Evolutionary conservation across 2,797 vertebrate species (phyloP).

Genomic region (Trematomus bernacchii): DNA sequence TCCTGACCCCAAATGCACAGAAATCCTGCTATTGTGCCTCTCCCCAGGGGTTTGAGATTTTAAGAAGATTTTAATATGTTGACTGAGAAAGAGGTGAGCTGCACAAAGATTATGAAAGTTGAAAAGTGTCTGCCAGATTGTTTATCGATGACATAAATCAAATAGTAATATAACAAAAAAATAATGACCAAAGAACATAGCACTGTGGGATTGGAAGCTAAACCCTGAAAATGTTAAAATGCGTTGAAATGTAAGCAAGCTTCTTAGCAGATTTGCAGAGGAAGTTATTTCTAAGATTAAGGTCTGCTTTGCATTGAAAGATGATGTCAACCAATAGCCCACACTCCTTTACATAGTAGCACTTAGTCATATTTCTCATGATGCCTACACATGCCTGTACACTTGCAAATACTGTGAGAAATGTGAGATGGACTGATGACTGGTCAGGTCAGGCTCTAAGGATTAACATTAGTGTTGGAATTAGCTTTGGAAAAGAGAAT

Average conservation of each 20-base stretch:
- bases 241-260: constrained; percentile 11
- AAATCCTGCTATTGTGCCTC: constrained; percentile 75
- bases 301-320: not conserved
- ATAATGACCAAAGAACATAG: not conserved
- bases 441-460: not conserved
- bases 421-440: constrained; percentile 17
- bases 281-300: constrained; percentile 30
- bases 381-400: constrained; percentile 22
- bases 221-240: constrained; percentile 45
- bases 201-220: constrained; percentile 13
- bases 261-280: constrained; percentile 41
- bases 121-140: not conserved
- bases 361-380: constrained; percentile 43
- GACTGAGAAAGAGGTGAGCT: not conserved
- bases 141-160: not conserved
- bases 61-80: constrained; percentile 10
- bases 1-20: constrained; percentile 60
- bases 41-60: constrained; percentile 51
- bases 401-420: constrained; percentile 8
- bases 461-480: constrained; percentile 24
- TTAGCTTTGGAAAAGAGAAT: constrained; percentile 17
- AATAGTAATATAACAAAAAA: not conserved
- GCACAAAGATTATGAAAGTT: not conserved
- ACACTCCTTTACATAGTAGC: constrained; percentile 31
- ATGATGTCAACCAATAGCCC: constrained; percentile 33